A percentile compares a stretch with the other conserved stretches of the same genome.
Conservation (phyloP, 1,140 invertebrate genomes). For the Drosophila serrata region DNA sequence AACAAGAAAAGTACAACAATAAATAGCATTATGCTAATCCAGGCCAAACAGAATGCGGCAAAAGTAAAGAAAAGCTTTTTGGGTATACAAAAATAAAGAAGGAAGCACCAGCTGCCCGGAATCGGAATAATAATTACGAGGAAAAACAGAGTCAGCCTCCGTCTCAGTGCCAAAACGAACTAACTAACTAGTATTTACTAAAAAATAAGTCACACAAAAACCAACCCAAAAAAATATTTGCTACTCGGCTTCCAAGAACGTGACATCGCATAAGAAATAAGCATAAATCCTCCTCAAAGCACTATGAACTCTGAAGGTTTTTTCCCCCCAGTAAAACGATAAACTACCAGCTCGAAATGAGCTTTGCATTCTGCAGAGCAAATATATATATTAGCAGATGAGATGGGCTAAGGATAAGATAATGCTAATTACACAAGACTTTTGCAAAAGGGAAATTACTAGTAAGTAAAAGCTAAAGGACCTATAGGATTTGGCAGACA, state of each 20-base stretch:
- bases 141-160: conserved; percentile 2
- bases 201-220: conserved; percentile 45
- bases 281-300: conserved; percentile 35
- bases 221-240: not conserved
- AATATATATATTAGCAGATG: conserved; percentile 42
- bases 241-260: conserved; percentile 26
- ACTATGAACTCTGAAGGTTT: conserved; percentile 24
- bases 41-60: conserved; percentile 79
- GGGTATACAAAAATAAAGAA: conserved; percentile 15
- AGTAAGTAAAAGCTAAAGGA: not conserved
- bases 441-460: not conserved
- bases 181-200: conserved; percentile 56
- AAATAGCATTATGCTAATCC: conserved; percentile 82
- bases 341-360: conserved; percentile 39
- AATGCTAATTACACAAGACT: conserved; percentile 70
- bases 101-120: conserved; percentile 64
- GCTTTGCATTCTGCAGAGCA: conserved; percentile 31
- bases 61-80: conserved; percentile 72
- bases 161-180: conserved; percentile 32
- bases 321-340: conserved; percentile 26
- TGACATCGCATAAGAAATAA: conserved; percentile 45
- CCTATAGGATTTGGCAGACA: not conserved
- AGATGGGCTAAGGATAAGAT: conserved; percentile 66
- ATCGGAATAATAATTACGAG: conserved; percentile 51
- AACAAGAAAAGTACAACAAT: conserved; percentile 77